Evolutionary conservation across 2,888 invertebrate genomes (phyloP).

Genomic region (Troides helena): DNA sequence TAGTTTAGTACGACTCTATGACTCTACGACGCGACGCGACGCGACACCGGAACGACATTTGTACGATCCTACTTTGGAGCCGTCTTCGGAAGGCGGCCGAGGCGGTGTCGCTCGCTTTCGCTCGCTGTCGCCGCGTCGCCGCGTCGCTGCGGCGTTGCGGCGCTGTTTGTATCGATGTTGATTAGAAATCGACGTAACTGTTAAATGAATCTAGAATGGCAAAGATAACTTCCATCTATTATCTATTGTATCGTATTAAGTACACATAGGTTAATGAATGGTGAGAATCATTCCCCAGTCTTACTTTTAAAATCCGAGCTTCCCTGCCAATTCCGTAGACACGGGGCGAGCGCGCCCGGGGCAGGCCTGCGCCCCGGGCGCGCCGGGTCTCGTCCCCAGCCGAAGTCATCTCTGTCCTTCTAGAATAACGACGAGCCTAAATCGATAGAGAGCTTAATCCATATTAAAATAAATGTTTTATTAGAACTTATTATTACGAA

Average conservation of each 20-base stretch:
- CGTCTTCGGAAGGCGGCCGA: slow-evolving; percentile 65
- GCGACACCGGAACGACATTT: slow-evolving; percentile 50
- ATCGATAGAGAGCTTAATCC: slow-evolving; percentile 76
- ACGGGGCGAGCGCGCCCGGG: slow-evolving; percentile 32
- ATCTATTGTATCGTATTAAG: slow-evolving; percentile 18
- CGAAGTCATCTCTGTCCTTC: slow-evolving; percentile 64
- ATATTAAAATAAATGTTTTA: slow-evolving; percentile 73
- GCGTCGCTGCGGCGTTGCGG: slow-evolving; percentile 46
- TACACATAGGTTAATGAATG: slow-evolving; percentile 40
- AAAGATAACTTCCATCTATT: slow-evolving; percentile 54
- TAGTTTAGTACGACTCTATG: slow-evolving; percentile 36
- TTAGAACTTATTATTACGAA: slow-evolving; percentile 55
- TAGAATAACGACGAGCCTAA: slow-evolving; percentile 72
- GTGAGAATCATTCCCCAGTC: slow-evolving; percentile 42
- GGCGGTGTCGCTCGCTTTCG: slow-evolving; percentile 49
- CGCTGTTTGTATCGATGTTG: slow-evolving; percentile 52
- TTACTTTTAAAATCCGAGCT: slow-evolving; percentile 49
- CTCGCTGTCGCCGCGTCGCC: slow-evolving; percentile 38
- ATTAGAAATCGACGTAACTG: slow-evolving; percentile 57
- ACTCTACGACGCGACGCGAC: slow-evolving; percentile 32
- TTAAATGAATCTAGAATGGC: slow-evolving; percentile 55
- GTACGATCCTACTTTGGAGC: slow-evolving; percentile 40
- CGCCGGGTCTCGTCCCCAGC: slow-evolving; percentile 1
- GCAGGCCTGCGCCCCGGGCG: slow-evolving; percentile 23
- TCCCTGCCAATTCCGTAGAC: slow-evolving; percentile 38